These are phyloP conservation scores for Protobothrops mucrosquamatus DNA, from an alignment of 2,113 vertebrate species.

Conservation along the genomic window DNA sequence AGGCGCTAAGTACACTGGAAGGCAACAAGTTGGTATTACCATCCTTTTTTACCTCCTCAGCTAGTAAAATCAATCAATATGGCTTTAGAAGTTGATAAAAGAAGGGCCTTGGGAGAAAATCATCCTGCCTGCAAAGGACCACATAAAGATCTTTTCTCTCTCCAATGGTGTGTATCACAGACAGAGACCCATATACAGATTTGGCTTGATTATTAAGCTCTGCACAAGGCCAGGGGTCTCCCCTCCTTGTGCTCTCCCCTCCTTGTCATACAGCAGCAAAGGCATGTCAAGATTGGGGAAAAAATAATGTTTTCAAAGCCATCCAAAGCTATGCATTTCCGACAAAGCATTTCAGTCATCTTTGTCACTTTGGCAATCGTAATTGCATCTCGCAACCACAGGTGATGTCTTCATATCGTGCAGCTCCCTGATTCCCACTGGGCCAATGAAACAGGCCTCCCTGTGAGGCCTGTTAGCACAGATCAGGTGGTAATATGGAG, in stretches of 20 bases:
- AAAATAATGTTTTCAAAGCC: not conserved
- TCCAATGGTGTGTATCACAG: not conserved
- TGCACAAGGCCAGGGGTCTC: not conserved
- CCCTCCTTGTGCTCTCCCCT: not conserved
- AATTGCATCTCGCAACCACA: conserved; percentile 86
- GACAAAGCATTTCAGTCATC: conserved; percentile 74
- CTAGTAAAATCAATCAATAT: conserved; percentile 63
- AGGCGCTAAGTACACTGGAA: conserved; percentile 38
- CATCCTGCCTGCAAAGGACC: conserved; percentile 17
- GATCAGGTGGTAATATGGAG: conserved; percentile 91
- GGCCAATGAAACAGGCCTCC: conserved; percentile 79
- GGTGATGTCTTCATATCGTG: conserved; percentile 79
- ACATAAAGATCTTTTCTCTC: conserved; percentile 23
- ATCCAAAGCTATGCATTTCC: conserved; percentile 66
- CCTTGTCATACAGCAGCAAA: not conserved
- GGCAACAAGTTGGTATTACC: conserved; percentile 46
- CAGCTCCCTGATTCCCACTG: conserved; percentile 73
- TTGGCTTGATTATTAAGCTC: conserved; percentile 25
- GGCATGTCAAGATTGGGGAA: conserved; percentile 36
- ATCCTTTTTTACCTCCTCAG: conserved; percentile 49
- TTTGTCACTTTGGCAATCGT: conserved; percentile 80
- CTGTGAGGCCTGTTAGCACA: conserved; percentile 84
- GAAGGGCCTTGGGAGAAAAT: conserved; percentile 62
- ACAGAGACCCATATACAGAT: conserved; percentile 26
- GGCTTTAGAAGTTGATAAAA: conserved; percentile 64